Evolutionary conservation across 2,113 vertebrate genomes (phyloP).

Genomic region (Atrichornis clamosus): DNA sequence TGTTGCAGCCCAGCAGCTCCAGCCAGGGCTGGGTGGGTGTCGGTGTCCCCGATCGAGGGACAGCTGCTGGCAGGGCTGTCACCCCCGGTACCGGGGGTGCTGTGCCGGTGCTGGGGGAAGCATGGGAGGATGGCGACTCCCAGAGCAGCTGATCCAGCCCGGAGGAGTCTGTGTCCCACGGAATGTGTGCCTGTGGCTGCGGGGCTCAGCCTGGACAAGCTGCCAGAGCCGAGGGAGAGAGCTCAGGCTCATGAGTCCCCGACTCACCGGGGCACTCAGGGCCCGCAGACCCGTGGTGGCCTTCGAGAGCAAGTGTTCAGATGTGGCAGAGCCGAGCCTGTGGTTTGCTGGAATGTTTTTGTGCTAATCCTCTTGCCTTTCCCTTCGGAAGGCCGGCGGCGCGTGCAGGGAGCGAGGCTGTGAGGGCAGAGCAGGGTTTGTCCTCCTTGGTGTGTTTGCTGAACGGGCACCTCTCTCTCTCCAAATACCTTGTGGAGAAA

Average conservation of each 20-base stretch:
- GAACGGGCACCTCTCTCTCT: accelerated
- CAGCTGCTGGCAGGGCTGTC: not conserved
- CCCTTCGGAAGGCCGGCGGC: not conserved
- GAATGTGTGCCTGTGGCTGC: accelerated
- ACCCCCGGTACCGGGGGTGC: not conserved
- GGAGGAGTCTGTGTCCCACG: accelerated
- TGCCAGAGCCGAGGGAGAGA: accelerated
- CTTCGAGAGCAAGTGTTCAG: accelerated
- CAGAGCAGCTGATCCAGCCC: accelerated
- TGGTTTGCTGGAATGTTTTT: not conserved
- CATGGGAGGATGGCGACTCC: accelerated
- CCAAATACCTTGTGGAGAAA: not conserved
- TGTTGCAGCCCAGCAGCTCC: not conserved
- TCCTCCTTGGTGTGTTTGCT: not conserved
- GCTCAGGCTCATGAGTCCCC: not conserved
- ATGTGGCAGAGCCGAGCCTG: not conserved
- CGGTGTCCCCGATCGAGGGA: accelerated
- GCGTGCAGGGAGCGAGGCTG: not conserved
- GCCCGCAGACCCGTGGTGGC: not conserved
- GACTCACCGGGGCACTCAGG: accelerated
- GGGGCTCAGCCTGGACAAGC: not conserved
- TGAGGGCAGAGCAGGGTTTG: not conserved
- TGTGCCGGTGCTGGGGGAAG: not conserved
- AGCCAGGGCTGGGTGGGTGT: not conserved
- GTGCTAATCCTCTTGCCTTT: not conserved